Evolutionary conservation across 2,888 invertebrate genomes (phyloP).

Genomic region (Dicroscelio sp.): DNA sequence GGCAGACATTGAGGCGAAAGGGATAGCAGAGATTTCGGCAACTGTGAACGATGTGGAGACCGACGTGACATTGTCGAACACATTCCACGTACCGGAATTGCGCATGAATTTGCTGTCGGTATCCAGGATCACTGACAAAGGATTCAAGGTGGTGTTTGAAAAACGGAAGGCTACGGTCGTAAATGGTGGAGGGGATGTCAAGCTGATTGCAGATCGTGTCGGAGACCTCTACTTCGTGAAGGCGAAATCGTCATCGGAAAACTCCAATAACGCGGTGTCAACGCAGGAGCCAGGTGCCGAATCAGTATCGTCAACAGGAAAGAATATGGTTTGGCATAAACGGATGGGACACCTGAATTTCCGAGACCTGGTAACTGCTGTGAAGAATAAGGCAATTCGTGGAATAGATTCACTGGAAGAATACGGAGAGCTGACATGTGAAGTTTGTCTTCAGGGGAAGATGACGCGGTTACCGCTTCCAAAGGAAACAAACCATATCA

Average conservation of each 20-base stretch:
- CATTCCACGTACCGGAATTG: not conserved
- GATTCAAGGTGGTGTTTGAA: not conserved
- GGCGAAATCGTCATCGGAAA: not conserved
- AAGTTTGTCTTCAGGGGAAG: slow-evolving; percentile 22
- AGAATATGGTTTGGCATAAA: not conserved
- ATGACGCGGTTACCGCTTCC: slow-evolving; percentile 35
- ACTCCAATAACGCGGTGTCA: not conserved
- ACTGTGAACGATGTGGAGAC: not conserved
- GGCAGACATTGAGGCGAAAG: not conserved
- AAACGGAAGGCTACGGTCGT: not conserved
- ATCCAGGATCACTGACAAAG: not conserved
- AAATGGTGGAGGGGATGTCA: not conserved
- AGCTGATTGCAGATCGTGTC: not conserved
- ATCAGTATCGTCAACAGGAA: not conserved
- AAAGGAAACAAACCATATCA: not conserved
- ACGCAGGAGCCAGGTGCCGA: not conserved
- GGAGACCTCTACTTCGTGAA: not conserved
- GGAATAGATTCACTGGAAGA: not conserved
- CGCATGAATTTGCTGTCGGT: not conserved
- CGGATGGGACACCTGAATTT: not conserved
- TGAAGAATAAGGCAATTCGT: not conserved
- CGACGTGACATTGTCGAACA: not conserved
- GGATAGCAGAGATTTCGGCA: not conserved
- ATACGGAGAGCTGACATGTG: not conserved
- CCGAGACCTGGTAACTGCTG: not conserved